Base-by-base conservation (phyloP, 2,113 vertebrate genomes). In the Sterrhoptilus dennistouni region DNA sequence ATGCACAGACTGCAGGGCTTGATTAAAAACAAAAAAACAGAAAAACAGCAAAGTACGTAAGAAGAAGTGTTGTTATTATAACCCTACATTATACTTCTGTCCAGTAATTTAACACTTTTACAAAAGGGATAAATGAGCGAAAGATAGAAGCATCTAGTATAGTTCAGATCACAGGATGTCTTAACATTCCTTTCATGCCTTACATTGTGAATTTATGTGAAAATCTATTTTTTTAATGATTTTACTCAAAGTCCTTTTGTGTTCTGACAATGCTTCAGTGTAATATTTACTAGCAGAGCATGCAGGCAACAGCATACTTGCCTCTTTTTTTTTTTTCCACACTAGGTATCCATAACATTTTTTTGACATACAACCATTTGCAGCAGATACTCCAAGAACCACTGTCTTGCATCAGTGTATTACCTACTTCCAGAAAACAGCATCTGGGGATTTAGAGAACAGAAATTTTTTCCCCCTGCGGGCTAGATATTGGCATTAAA, bases 401-500 rank as follows among this genome's bases (percentile, higher is more conserved):
- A 50, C 40, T 70, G 40, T 47, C 47, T 74, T 38, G 38, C 35
- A 83, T 85, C 75, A 63, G 64, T 63, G 8, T 38, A 78, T 40
- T 56, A 92, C 35, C 42, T 80, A 61, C 74, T 80, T 92, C 63
- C 79, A 94, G 75, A 74, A 91, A 86, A 91, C 1, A 80, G 66
- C 50, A 68, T 66, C 52, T 83, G 42, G 71, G 38, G 47, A 89
- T 45, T 89, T 70, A 61, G 19, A 69, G 28, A 77, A 89, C 74
- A 91, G 36, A 60, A 71, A 24, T 35, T 76, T 79, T 79, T 83
- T 61, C 23, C 57, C 7, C 5, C 20, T 15, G 42, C 22, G 45
- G 54, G 19, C 42, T 76, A 59, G 29, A 76, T 87, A 83, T 91
- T 96, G 81, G 84, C 87, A 87, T 72, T 60, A 72, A 79, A 94